Conservation (phyloP, 2,113 vertebrate species). For the Picathartes gymnocephalus region DNA sequence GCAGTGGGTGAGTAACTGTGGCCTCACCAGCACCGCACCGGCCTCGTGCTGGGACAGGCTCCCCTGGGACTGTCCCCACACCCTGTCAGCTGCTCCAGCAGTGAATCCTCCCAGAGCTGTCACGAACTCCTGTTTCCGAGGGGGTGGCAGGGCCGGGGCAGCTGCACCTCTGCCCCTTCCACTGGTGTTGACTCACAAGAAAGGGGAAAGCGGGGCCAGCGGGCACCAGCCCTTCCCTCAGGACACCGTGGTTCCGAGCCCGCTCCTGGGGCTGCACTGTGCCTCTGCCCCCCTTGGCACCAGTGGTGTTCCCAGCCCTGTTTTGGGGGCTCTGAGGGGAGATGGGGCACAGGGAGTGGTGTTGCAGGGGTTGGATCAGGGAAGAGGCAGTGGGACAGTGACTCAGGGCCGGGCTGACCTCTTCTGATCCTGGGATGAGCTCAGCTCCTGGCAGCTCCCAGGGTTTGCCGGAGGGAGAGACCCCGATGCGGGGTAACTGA, state of each 20-base stretch:
- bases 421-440: background rate
- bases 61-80: background rate
- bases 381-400: accelerated
- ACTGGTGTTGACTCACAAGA: background rate
- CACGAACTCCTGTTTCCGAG: background rate
- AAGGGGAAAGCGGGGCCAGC: background rate
- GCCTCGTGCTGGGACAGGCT: background rate
- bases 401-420: background rate
- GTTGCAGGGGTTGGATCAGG: accelerated
- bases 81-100: background rate
- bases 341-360: accelerated
- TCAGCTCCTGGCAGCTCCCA: background rate
- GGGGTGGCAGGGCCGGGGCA: accelerated
- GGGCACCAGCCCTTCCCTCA: background rate
- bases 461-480: background rate
- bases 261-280: background rate
- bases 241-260: accelerated
- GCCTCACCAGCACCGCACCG: accelerated
- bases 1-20: background rate
- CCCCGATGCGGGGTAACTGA: accelerated
- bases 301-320: background rate
- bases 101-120: background rate
- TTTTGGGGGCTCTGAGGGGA: background rate
- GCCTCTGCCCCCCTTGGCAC: accelerated
- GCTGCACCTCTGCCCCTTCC: background rate